Base-by-base conservation (phyloP, 1,140 invertebrate genomes). In the Pseudomyrmex flavicornis region DNA sequence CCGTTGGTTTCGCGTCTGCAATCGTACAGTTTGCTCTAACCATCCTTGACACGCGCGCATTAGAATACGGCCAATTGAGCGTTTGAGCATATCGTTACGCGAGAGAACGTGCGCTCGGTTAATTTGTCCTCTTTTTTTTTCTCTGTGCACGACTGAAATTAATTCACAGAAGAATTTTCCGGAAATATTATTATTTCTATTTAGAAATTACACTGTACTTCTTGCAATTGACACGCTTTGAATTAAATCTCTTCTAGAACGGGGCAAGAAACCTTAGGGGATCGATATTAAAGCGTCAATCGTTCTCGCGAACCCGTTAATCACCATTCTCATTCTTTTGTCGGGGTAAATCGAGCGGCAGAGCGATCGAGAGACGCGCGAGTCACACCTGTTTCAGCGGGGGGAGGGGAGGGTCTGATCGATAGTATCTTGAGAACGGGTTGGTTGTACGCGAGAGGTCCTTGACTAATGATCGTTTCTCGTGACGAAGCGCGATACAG, bases 381-480 rank as follows among this genome's bases (percentile, higher is more conserved):
- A 85, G 86, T 88, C 83, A 83, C 87, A 88, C 76, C 83, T 88
- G 86, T 44, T 76, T 83, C 83, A 50, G 52, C 46, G 59, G 68
- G 70, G 5, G 26, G 22, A 0, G 3, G 3, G 3, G 26, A 4
- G 2, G 2, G 35, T 35, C 68, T 77, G 84, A 89, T 89, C 87
- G 79, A 88, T 88, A 88, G 74, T 56, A 13, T 76, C 63, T 54
- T 26, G 17, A 85, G 75, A 85, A 82, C 46, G 70, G 70, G 85
- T 22, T 88, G 69, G 74, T 82, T 70, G 76, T 58, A 70, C 72
- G 74, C 75, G 63, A 87, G 77, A 68, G 68, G 66, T 89, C 75
- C 86, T 86, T 89, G 86, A 90, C 88, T 90, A 91, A 91, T 85
- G 90, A 90, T 87, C 84, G 74, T 68, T 82, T 88, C 84, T 88